Percentiles rank a stretch among this genome's conserved stretches.
phyloP scores from a whole-genome alignment of 2,113 vertebrate genomes.

The Amazona guildingii region DNA sequence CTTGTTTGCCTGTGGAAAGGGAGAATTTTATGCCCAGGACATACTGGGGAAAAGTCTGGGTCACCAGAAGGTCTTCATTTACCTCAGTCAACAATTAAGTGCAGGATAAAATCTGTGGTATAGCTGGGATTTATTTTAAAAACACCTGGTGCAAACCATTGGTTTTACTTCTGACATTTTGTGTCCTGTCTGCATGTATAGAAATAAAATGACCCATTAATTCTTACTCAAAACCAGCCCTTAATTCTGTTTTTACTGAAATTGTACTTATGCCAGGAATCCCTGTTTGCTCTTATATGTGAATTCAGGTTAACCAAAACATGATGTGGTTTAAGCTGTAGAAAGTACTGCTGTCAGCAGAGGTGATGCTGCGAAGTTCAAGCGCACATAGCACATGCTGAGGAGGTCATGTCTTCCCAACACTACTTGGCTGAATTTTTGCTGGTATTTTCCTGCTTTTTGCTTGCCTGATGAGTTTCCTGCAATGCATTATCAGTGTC shows the following conservation, averaged over 20 bases:
- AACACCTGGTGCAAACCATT: background rate
- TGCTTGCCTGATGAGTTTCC: accelerated
- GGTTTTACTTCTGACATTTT: background rate
- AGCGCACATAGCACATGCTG: accelerated
- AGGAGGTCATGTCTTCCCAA: background rate
- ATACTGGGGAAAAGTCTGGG: background rate
- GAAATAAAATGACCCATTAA: background rate
- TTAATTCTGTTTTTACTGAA: background rate
- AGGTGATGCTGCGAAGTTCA: background rate
- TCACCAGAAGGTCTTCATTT: background rate
- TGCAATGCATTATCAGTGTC: background rate
- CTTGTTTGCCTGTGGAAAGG: background rate
- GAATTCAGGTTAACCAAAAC: background rate
- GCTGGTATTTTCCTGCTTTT: background rate
- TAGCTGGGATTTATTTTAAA: background rate
- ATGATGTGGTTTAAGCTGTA: background rate
- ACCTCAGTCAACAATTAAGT: background rate
- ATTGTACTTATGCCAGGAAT: background rate
- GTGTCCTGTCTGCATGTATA: accelerated
- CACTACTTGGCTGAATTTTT: background rate
- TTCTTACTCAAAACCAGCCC: background rate
- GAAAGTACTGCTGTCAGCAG: background rate
- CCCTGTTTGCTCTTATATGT: background rate
- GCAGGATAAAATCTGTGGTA: slow-evolving; percentile 13
- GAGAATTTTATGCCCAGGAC: background rate